Conservation (phyloP, 2,113 vertebrate genomes). For the Pyxicephalus adspersus region DNA sequence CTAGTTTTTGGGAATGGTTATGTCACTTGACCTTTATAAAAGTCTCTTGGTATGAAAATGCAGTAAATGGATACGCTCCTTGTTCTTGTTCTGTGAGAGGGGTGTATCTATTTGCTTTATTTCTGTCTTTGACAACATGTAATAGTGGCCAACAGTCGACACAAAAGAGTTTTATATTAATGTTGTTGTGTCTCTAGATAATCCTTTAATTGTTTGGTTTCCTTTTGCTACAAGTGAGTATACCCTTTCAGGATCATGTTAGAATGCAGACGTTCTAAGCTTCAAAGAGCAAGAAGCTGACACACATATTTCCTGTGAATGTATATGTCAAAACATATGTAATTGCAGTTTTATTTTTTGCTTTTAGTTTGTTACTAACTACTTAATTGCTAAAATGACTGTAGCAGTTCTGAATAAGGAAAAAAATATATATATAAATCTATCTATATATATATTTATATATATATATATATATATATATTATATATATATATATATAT, state of each 20-base stretch:
- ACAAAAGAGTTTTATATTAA: constrained; percentile 51
- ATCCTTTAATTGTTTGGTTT: constrained; percentile 49
- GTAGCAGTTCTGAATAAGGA: not conserved
- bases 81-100: not conserved
- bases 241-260: constrained; percentile 44
- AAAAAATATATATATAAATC: not conserved
- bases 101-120: not conserved
- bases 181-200: constrained; percentile 52
- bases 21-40: constrained; percentile 16
- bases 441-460: not conserved
- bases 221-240: constrained; percentile 33
- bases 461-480: no score
- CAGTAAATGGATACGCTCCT: constrained; percentile 31
- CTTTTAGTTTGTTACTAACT: not conserved
- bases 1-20: not conserved
- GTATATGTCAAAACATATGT: constrained; percentile 15
- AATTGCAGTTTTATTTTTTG: constrained; percentile 34
- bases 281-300: constrained; percentile 34
- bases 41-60: not conserved
- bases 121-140: constrained; percentile 36
- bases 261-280: constrained; percentile 21
- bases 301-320: constrained; percentile 44
- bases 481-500: no score
- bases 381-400: constrained; percentile 5
- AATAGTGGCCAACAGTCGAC: constrained; percentile 33